Evolutionary conservation across 2,888 invertebrate genomes (phyloP).

Genomic region (Pseudanteris insignis): DNA sequence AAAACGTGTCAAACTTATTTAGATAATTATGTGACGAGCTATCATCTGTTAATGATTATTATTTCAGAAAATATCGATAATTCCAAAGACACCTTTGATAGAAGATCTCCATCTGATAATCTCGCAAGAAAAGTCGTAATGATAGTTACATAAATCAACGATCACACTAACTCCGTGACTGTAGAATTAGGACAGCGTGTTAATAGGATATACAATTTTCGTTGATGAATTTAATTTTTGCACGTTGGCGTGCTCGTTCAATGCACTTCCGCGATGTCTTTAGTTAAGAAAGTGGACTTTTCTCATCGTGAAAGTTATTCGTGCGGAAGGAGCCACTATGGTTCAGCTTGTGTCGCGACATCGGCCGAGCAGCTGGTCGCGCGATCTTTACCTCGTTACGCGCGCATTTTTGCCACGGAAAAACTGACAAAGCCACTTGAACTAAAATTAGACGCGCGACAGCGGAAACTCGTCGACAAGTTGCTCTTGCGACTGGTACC

Average conservation of each 20-base stretch:
- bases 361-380: conserved; percentile 14
- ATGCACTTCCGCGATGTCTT: conserved; percentile 7
- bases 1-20: conserved; percentile 2
- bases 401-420: conserved; percentile 7
- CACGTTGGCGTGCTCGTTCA: too few species aligned
- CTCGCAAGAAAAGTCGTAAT: too few species aligned
- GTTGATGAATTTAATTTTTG: too few species aligned
- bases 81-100: too few species aligned
- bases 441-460: conserved; percentile 11
- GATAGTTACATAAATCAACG: too few species aligned
- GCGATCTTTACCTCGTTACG: conserved; percentile 21
- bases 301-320: conserved; percentile 32
- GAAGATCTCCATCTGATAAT: too few species aligned
- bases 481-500: conserved; percentile 13
- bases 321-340: conserved; percentile 19
- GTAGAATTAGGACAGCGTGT: too few species aligned
- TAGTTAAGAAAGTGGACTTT: conserved; percentile 28
- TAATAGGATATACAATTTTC: too few species aligned
- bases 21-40: too few species aligned
- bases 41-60: too few species aligned
- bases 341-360: conserved; percentile 13
- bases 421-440: conserved; percentile 3
- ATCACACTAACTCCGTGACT: too few species aligned
- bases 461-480: conserved; percentile 8
- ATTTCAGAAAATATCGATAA: too few species aligned